Base-by-base conservation (phyloP, 1,140 invertebrate genomes). In the Psilanteris sp. region DNA sequence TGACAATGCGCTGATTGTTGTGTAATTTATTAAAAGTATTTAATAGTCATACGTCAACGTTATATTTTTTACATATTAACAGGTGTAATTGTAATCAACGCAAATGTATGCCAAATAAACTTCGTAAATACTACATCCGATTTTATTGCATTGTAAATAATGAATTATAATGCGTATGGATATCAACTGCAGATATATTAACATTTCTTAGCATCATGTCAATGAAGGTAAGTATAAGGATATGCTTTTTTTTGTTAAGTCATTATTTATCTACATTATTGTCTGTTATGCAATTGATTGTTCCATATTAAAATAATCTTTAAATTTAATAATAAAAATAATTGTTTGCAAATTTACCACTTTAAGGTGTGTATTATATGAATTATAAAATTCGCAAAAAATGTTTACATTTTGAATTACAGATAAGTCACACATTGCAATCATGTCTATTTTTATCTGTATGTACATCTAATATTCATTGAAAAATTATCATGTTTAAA, bases 191-290 rank as follows among this genome's bases (percentile, higher is more conserved):
- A 9, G 1, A 18, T 1, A 7, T 16, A 36, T 31, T n/a, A 9
- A n/a, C 13, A 46, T 41, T 20, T 46, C 18, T 46, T 44, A 52
- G 34, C 61, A 73, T 16, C 68, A 80, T 80, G 78, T 80, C 78
- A 57, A 80, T 80, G 78, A 80, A 80, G 76, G 78, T 79, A 46
- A 71, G 64, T 70, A 18, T n/a, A 5, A 34, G 0, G 2, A 9
- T 4, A n/a, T 10, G 1, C 5, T 32, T 37, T 37, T 26, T 37
- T 50, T 11, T 37, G 50, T 52, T 22, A 52, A 52, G 8, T 68
- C 31, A 57, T 8, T 26, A 13, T 20, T 48, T 39, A 18, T 52
- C 8, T 31, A 66, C 29, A 20, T 26, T 31, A 9, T 57, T 41
- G 22, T 57, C 31, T 20, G 46, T 71, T 61, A 61, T 71, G 67